Evolutionary conservation across 2,888 invertebrate genomes (phyloP), one percentile per base, ranked within the genome.

Genomic region (Nesidiocoris tenuis): DNA sequence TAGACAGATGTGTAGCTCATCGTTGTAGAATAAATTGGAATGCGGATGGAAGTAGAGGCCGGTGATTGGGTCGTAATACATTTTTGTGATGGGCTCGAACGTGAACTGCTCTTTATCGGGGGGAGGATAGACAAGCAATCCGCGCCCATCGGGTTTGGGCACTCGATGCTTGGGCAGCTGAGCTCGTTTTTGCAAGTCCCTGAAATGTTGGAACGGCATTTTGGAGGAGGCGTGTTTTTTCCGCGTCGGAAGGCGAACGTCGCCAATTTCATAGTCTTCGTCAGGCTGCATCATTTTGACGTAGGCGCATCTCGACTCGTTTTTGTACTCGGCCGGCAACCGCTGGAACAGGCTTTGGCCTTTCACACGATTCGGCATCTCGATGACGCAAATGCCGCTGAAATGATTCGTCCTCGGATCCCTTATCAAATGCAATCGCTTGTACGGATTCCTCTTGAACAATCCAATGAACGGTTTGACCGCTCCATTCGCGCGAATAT

Each of bases 321-420:
- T 12, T 7, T 3, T 12, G 39, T 39, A 39, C 39, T 39, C 39
- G 12, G 12, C 12, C 12, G 39, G 39, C 39, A 39, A 12, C 3
- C 39, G 39, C 12, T 12, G 3, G 39, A 7, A 39, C 39, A 39
- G 12, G 39, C 5, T 12, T 39, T 39, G 39, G 39, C 39, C 39
- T 39, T 39, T 39, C 39, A 39, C 12, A 3, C 39, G 39, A 39
- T 39, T 39, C 7, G n/a, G 17, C 59, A 59, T 59, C 17, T 59
- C 59, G 59, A 59, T 17, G 59, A 59, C 19, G 59, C 59, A 59
- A n/a, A 59, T n/a, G 17, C 59, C 59, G 59, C 59, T 59, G 59
- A 19, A 59, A 19, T 59, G 3, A 3, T 59, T 5, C n/a, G 18
- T 59, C n/a, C 17, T 17, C 2, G 17, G 59, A 16, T 59, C 59